Base-by-base conservation (phyloP, 2,888 invertebrate genomes). In the Abrostola tripartita region DNA sequence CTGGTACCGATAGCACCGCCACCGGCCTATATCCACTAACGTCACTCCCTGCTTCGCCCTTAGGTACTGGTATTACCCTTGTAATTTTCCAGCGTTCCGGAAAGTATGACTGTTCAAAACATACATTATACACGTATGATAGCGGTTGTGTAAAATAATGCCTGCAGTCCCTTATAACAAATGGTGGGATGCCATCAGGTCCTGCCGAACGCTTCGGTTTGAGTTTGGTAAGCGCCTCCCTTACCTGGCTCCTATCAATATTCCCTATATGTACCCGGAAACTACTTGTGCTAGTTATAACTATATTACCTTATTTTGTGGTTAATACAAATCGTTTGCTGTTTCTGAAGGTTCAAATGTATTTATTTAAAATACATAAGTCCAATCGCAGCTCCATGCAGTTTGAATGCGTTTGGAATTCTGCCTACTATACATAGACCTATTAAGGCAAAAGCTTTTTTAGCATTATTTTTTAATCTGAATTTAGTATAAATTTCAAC, bases 21-120 rank as follows among this genome's bases (percentile, higher is more conserved):
- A 53, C 53, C 41, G 36, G 41, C 11, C 53, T 53, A 42, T 49
- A 57, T 9, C 38, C 49, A 40, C 49, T 49, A 14, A 57, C 56
- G 10, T 49, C 56, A 10, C 5, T n/a, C 7, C 56, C 24, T 4
- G 10, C 49, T 5, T 40, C 40, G 7, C 56, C 40, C 9, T 57
- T 57, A 37, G 49, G 56, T 10, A 57, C 49, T 24, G 49, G 56
- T 5, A 57, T 42, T 5, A 42, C 44, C 0, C 44, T 44, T 14
- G 55, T 55, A 1, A 49, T 57, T 49, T 49, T 49, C 56, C 56
- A 57, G 6, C 49, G n/a, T 24, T 35, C 11, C 5, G 56, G 49
- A 57, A 44, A 55, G 35, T 54, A 36, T 52, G 52, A 8, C 8
- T 35, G 11, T 14, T 24, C 36, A 12, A 35, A 36, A 14, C 50